Evolutionary conservation across 2,888 invertebrate species (phyloP), one percentile per base, ranked within the genome.

Genomic region (Hedychridium roseum): DNA sequence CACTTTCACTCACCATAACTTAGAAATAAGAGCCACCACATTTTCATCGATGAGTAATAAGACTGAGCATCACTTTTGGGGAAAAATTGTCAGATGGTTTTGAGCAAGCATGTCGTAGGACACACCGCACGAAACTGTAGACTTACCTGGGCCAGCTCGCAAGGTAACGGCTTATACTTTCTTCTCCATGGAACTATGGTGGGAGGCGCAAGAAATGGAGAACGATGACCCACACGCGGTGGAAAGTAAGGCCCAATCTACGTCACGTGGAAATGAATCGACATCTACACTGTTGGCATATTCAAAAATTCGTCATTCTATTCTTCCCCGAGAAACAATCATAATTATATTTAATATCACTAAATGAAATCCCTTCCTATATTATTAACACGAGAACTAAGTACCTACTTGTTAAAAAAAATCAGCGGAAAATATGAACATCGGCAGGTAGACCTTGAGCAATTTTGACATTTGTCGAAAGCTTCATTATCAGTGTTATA

Each of bases 1-100:
- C 5, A 37, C 37, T 50, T 42, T 31, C 30, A 61, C 69, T 70
- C 43, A 73, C 73, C 62, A 38, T 37, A 65, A 37, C 56, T 49
- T 21, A 68, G 40, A 35, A 73, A 51, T 2, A 73, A 35, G 31
- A 73, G 37, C 64, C 66, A 72, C 64, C 57, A 61, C 73, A 73
- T 72, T 50, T 35, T 44, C 21, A 2, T 26, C 9, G 14, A 41
- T 31, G 15, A 32, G 42, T 12, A 5, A 7, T 7, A 9, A 23
- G 3, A 16, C 12, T 2, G 11, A 11, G 4, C 23, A 37, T 49
- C 15, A 14, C 2, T 11, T 30, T 37, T 2, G 15, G 2, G 12
- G 23, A 6, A 23, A 9, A 32, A 32, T 30, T 4, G 16, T 3
- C 7, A 12, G 9, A 9, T 14, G 3, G 9, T 4, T 11, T 3